phyloP scores from a whole-genome alignment of 2,888 invertebrate genomes.

The Metellina segmentata region DNA sequence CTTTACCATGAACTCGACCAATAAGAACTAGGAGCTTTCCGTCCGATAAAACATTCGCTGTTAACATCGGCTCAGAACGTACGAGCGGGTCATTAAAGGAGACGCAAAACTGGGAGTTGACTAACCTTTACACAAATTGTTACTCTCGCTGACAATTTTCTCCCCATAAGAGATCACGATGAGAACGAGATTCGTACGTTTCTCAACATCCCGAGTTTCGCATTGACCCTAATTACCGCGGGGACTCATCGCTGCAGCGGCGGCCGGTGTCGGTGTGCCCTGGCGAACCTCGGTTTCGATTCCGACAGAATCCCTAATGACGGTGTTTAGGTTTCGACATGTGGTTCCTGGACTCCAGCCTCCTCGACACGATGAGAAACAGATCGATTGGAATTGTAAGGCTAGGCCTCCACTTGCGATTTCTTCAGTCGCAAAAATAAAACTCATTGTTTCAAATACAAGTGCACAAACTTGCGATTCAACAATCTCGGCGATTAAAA shows the following conservation, averaged over 20 bases:
- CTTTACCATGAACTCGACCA: slow-evolving; percentile 16
- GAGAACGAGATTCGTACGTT: slow-evolving; percentile 30
- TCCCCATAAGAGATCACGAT: neutral
- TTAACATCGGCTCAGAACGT: neutral
- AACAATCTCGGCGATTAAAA: too few relatives aligned
- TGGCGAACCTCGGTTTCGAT: slow-evolving; percentile 2
- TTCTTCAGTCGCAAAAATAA: too few relatives aligned
- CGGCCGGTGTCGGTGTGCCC: neutral
- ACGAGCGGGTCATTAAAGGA: neutral
- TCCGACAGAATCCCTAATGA: slow-evolving; percentile 5
- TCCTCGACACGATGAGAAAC: too few relatives aligned
- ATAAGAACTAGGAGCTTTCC: neutral
- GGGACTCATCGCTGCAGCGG: neutral
- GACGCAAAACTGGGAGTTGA: slow-evolving; percentile 43
- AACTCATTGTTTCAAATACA: too few relatives aligned
- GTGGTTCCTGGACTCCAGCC: too few relatives aligned
- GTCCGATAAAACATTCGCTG: neutral
- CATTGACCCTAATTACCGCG: slow-evolving; percentile 45
- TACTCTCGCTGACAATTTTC: slow-evolving; percentile 17
- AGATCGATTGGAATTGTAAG: too few relatives aligned
- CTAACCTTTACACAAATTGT: slow-evolving; percentile 39
- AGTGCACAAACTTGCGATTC: too few relatives aligned
- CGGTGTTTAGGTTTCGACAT: neutral
- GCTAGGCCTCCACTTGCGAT: too few relatives aligned
- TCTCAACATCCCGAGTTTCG: slow-evolving; percentile 27